A percentile compares a stretch with the other conserved stretches of the same genome.
phyloP scores from a whole-genome alignment of 2,113 vertebrate genomes.

The Daphoenositta chrysoptera region DNA sequence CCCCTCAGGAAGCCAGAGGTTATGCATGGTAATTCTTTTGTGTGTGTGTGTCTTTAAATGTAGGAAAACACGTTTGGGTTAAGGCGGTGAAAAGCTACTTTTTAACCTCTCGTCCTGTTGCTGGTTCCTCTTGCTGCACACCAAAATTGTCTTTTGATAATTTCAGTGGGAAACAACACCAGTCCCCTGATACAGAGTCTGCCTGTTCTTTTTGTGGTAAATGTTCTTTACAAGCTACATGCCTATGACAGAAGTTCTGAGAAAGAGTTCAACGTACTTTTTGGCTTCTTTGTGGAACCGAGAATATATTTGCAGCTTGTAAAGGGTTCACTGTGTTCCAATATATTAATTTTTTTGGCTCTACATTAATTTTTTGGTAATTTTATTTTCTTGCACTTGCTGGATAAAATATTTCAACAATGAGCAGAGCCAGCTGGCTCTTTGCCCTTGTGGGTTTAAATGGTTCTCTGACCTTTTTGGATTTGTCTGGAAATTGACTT shows the following conservation, averaged over 20 bases:
- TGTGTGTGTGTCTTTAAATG: fast-evolving
- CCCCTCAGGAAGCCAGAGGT: fast-evolving
- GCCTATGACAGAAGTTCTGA: neutral
- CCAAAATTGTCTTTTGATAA: neutral
- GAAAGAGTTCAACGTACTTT: neutral
- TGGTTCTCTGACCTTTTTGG: neutral
- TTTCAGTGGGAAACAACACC: neutral
- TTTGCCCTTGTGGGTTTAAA: conserved; percentile 21
- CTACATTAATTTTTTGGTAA: neutral
- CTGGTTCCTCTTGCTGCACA: neutral
- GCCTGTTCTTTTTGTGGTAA: neutral
- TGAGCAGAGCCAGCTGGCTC: conserved; percentile 36
- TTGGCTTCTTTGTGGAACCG: neutral
- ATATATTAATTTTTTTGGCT: conserved; percentile 52
- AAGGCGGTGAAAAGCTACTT: neutral
- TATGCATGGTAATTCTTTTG: neutral
- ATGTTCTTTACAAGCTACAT: neutral
- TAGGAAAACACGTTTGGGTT: fast-evolving
- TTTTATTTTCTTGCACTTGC: conserved; percentile 39
- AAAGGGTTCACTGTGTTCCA: conserved; percentile 3
- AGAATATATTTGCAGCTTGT: conserved; percentile 23
- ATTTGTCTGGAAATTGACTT: neutral
- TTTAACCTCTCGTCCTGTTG: neutral
- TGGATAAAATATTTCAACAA: conserved; percentile 36
- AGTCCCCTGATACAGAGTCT: neutral